Evolutionary conservation across 2,113 vertebrate species (phyloP).

Genomic region (Stegastes partitus): DNA sequence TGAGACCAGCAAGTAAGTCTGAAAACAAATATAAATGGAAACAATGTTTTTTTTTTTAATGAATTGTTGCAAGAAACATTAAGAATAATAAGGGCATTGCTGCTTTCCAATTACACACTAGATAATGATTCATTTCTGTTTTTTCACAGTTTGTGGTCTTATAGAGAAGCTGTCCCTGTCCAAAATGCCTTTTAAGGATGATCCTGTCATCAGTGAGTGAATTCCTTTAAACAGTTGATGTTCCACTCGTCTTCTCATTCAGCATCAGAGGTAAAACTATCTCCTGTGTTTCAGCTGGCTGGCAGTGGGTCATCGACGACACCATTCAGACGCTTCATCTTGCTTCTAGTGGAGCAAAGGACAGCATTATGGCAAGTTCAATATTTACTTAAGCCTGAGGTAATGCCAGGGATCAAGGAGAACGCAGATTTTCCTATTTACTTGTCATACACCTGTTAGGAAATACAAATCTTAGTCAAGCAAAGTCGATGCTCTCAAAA

Average conservation of each 20-base stretch:
- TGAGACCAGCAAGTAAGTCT: constrained; percentile 92
- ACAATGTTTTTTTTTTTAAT: background rate
- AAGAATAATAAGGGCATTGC: background rate
- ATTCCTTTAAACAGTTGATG: background rate
- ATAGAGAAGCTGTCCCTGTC: constrained; percentile 94
- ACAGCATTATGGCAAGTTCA: constrained; percentile 87
- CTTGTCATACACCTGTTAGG: too few species aligned
- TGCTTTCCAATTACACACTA: background rate
- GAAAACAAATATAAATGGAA: background rate
- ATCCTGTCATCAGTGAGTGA: constrained; percentile 88
- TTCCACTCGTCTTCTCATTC: background rate
- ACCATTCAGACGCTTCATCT: constrained; percentile 89
- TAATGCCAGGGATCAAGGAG: accelerated
- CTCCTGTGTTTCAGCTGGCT: constrained; percentile 84
- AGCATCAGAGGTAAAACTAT: background rate
- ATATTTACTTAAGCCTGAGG: background rate
- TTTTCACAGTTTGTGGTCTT: constrained; percentile 88
- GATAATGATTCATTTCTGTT: background rate
- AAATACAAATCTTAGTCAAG: background rate
- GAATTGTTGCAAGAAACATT: background rate
- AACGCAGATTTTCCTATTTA: background rate
- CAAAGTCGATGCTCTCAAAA: background rate
- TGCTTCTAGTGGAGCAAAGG: constrained; percentile 81
- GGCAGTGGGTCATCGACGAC: constrained; percentile 94
- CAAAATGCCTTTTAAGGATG: constrained; percentile 90